A percentile compares a stretch with the other conserved stretches of the same genome.
phyloP scores from a whole-genome alignment of 2,797 vertebrate species.

The Hypotaenidia philippensis region DNA sequence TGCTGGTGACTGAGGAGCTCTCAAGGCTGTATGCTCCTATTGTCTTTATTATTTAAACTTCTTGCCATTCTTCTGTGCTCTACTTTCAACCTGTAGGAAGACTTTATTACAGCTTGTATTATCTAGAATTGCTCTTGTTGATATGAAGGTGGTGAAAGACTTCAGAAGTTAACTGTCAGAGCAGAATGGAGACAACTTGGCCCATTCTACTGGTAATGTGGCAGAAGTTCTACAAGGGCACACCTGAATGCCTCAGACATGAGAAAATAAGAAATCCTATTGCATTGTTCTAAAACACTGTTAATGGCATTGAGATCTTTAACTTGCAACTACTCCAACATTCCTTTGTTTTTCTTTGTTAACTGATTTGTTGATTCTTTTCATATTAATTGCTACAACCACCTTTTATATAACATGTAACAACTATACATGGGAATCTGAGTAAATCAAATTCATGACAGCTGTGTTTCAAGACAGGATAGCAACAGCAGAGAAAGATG shows the following conservation, averaged over 20 bases:
- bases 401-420: not conserved
- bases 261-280: not conserved
- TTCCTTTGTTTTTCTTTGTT: not conserved
- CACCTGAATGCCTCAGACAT: not conserved
- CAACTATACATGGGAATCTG: not conserved
- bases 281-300: not conserved
- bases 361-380: not conserved
- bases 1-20: not conserved
- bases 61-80: not conserved
- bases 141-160: not conserved
- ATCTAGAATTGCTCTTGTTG: not conserved
- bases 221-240: not conserved
- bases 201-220: not conserved
- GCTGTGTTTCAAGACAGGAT: not conserved
- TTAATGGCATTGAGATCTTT: not conserved
- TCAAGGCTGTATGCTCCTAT: not conserved
- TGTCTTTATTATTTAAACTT: not conserved
- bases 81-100: not conserved
- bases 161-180: not conserved
- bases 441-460: not conserved
- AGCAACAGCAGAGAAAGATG: not conserved
- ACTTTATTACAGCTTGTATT: not conserved
- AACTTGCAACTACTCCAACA: not conserved
- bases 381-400: not conserved
- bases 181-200: not conserved